Percentiles rank a stretch among this genome's conserved stretches.
Conservation (phyloP, 2,113 vertebrate genomes). For the Ardeotis arabs region DNA sequence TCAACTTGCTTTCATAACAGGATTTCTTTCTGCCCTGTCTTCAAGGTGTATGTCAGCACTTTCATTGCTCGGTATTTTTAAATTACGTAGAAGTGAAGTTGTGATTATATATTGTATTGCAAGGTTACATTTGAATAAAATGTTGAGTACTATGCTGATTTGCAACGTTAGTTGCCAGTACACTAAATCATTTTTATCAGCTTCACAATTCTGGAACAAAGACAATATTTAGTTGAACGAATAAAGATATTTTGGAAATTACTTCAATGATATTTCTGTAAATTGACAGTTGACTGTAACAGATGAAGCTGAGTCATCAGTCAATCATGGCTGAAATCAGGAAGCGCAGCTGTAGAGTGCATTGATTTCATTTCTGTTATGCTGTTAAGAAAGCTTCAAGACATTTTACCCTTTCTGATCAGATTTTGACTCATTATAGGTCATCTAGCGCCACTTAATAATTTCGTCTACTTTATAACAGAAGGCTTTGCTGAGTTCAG, state of each 20-base stretch:
- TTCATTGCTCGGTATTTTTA: neutral
- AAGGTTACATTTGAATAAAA: neutral
- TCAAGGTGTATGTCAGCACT: neutral
- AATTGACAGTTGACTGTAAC: neutral
- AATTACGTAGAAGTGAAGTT: neutral
- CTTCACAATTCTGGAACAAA: neutral
- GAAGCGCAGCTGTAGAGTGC: neutral
- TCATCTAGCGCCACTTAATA: neutral
- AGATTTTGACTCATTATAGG: neutral
- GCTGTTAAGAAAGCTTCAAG: neutral
- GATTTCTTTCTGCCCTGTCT: neutral
- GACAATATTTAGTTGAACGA: neutral
- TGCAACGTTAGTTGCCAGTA: neutral
- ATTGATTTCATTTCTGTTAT: neutral
- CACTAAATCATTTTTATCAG: neutral
- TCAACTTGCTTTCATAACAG: neutral
- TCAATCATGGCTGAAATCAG: neutral
- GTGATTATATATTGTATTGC: neutral
- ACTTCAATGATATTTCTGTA: conserved; percentile 34
- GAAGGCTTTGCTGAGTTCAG: neutral
- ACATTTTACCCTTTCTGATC: neutral
- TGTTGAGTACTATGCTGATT: neutral
- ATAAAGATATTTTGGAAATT: conserved; percentile 20
- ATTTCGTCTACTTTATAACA: neutral
- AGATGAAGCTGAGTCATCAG: conserved; percentile 42